Conservation (phyloP, 2,113 vertebrate genomes). For the Tyto alba region DNA sequence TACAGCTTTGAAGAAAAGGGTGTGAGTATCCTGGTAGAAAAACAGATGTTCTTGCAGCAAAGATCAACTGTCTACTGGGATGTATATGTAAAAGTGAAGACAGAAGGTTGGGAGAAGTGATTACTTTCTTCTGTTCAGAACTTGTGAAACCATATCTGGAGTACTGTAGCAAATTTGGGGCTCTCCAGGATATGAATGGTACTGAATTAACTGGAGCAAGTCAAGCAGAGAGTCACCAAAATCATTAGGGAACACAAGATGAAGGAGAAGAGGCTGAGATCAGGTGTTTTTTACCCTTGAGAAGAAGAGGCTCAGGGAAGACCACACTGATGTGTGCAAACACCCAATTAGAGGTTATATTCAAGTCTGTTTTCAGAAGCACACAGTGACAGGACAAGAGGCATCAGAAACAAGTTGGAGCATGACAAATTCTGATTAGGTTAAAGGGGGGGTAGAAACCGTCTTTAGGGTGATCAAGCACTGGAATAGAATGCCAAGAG, state of each 20-base stretch:
- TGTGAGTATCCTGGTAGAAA: not conserved
- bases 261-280: not conserved
- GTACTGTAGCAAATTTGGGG: not conserved
- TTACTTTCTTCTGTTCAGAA: not conserved
- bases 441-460: rapidly evolving
- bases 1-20: not conserved
- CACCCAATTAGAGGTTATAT: not conserved
- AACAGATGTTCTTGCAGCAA: not conserved
- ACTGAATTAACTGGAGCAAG: not conserved
- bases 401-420: not conserved
- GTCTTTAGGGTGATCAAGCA: not conserved
- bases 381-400: not conserved
- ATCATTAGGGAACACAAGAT: not conserved
- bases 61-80: not conserved
- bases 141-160: not conserved
- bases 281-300: not conserved
- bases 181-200: not conserved
- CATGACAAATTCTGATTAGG: not conserved
- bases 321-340: not conserved
- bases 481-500: not conserved
- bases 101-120: not conserved
- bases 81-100: not conserved
- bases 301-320: not conserved
- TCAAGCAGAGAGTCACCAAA: not conserved
- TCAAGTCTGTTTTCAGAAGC: not conserved